Base-by-base conservation (phyloP, 1,140 invertebrate genomes). In the Pseudomyrmex dendroicus region DNA sequence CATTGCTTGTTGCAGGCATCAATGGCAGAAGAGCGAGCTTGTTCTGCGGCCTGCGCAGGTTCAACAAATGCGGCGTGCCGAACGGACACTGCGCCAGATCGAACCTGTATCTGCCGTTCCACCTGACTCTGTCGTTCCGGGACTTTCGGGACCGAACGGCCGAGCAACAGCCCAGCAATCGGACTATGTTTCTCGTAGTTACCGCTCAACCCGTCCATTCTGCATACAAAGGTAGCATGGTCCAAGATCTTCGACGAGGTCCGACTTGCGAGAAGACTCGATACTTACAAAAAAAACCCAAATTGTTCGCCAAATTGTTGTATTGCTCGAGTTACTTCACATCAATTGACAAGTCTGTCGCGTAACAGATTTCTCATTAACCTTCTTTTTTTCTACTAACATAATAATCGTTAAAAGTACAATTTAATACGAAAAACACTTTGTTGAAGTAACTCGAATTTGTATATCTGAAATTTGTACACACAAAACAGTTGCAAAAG, bases 171-270 rank as follows among this genome's bases (percentile, higher is more conserved):
- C 76, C 92, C 84, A 80, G 20, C 52, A 77, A 91, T 76, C 84
- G 94, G 44, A 95, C 95, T 35, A 96, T 96, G 89, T 96, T 96
- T 85, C 93, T 98, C 1, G 95, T 97, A 35, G 95, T 97, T 61
- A 96, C 95, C 35, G 97, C 97, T 1, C 95, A 95, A 13, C 96
- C 96, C n/a, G 95, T 98, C 74, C 95, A 94, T 84, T 97, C 97
- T 17, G 96, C 96, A 61, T 98, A 97, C 91, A 96, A 96, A 95
- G 95, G 97, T 98, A 94, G 94, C 92, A 92, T 59, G 73, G 52
- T 78, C 59, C 46, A 76, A 74, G 46, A 50, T 83, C 25, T 63
- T 84, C 50, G 57, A 87, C 22, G 52, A 85, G 67, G 52, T 48
- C 62, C 20, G 67, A 85, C 62, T 35, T 57, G 73, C 73, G 56